These are phyloP conservation scores for Agrilus biguttatus DNA, from an alignment of 2,888 invertebrate genomes.

Conservation along the genomic window DNA sequence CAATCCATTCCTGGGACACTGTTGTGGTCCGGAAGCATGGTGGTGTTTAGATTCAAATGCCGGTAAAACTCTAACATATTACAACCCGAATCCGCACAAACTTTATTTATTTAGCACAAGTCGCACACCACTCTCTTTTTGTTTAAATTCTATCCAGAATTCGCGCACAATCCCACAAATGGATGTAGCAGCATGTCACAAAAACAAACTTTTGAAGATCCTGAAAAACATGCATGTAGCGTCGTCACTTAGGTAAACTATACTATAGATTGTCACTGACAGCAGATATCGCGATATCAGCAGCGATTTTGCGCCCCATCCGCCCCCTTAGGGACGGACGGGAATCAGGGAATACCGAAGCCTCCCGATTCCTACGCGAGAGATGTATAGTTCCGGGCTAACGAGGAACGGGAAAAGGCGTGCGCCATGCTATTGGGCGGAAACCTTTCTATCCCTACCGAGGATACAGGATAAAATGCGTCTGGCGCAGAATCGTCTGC, in stretches of 20 bases:
- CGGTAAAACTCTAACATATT: slow-evolving; percentile 60
- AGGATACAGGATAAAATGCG: too few species aligned
- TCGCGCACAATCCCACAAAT: too few species aligned
- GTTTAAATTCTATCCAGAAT: neutral
- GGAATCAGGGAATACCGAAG: slow-evolving; percentile 8
- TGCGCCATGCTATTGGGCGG: slow-evolving; percentile 6
- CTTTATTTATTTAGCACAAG: too few species aligned
- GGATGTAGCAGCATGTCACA: too few species aligned
- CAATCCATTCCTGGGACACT: slow-evolving; percentile 42
- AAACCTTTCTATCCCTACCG: neutral
- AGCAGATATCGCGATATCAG: slow-evolving; percentile 16
- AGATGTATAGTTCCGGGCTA: slow-evolving; percentile 10
- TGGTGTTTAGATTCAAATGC: slow-evolving; percentile 37
- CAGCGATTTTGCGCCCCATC: slow-evolving; percentile 17
- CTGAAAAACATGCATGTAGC: too few species aligned
- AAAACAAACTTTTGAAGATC: too few species aligned
- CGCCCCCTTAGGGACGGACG: slow-evolving; percentile 16
- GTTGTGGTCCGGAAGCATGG: slow-evolving; percentile 41
- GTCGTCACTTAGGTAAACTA: slow-evolving; percentile 1
- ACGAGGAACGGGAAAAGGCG: slow-evolving; percentile 6
- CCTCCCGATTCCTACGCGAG: slow-evolving; percentile 12
- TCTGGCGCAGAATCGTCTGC: too few species aligned
- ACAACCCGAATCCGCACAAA: neutral
- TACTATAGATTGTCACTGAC: slow-evolving; percentile 24
- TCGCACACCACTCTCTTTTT: neutral